Conservation (phyloP, 1,140 invertebrate species). For the Eumaeus atala region DNA sequence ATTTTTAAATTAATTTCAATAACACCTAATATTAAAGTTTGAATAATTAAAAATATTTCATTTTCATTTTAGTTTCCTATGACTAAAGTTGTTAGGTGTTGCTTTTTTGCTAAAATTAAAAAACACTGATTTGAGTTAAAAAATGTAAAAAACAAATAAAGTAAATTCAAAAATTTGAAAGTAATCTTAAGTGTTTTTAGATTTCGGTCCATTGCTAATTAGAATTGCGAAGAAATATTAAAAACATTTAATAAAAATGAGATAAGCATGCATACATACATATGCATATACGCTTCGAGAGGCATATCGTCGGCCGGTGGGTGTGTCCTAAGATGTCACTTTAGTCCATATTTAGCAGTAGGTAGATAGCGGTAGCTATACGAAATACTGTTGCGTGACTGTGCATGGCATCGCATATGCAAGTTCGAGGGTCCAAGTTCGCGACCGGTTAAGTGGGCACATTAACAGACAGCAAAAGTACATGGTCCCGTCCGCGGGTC, state of each 20-base stretch:
- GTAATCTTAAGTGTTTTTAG: no score
- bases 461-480: constrained; percentile 49
- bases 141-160: no score
- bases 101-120: no score
- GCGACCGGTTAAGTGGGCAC: constrained; percentile 24
- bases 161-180: no score
- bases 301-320: constrained; percentile 28
- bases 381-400: constrained; percentile 7
- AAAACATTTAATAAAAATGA: background rate
- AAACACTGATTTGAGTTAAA: no score
- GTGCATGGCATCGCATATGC: constrained; percentile 14
- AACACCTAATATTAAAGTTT: no score
- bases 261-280: constrained; percentile 29
- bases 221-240: no score
- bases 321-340: constrained; percentile 26
- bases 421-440: background rate
- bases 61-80: no score
- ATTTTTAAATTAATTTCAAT: no score
- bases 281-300: constrained; percentile 39
- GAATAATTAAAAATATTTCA: no score
- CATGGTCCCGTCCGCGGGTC: constrained; percentile 28
- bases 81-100: no score
- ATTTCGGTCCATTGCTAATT: no score
- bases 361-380: constrained; percentile 11
- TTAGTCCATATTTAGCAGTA: constrained; percentile 26